Conservation (phyloP, 2,797 vertebrate genomes). For the Steatocranus sp. region DNA sequence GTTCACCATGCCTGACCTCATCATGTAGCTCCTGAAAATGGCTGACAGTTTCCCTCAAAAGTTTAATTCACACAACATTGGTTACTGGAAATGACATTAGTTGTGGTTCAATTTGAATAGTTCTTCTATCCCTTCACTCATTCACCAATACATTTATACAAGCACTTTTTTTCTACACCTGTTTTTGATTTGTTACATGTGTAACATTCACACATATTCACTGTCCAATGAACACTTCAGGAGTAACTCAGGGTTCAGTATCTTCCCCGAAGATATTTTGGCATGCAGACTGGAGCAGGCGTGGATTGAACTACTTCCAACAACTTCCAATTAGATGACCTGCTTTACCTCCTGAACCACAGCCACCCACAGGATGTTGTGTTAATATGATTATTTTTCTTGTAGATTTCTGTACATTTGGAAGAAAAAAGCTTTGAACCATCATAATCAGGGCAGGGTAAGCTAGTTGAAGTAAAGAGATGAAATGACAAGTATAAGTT, state of each 20-base stretch:
- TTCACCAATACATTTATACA: neutral
- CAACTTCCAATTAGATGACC: neutral
- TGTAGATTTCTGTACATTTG: neutral
- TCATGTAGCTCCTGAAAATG: neutral
- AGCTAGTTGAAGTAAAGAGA: neutral
- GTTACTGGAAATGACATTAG: neutral
- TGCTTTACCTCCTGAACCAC: neutral
- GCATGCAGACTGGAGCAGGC: neutral
- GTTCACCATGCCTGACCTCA: neutral
- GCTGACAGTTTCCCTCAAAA: conserved; percentile 12
- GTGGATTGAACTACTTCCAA: neutral
- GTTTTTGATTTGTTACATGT: neutral
- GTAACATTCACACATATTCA: neutral
- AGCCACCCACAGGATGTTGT: neutral
- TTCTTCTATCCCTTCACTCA: neutral
- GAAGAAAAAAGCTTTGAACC: neutral
- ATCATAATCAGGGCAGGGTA: neutral
- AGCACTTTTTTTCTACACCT: neutral
- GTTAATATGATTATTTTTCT: neutral
- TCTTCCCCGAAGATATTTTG: neutral
- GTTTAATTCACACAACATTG: neutral
- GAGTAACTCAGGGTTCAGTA: neutral
- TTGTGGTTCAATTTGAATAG: neutral
- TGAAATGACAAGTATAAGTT: neutral
- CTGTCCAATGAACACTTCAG: neutral